These are phyloP conservation scores for Mactra quadrangularis DNA, from an alignment of 1,140 invertebrate genomes.

Conservation along the genomic window DNA sequence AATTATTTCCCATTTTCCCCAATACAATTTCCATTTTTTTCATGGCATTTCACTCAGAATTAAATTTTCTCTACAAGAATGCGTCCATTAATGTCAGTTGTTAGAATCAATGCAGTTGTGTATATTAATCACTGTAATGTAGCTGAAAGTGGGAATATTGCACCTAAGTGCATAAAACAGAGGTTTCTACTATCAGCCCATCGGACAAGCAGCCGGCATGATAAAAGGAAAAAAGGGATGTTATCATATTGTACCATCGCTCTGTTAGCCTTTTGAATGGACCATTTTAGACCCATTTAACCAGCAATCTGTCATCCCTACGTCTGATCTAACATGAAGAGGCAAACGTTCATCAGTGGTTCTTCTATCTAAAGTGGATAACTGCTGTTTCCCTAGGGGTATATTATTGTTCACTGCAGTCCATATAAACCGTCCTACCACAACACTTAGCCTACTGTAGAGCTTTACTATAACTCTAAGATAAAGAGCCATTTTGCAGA, in stretches of 20 bases:
- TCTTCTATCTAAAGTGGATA: slow-evolving; percentile 57
- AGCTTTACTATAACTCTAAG: slow-evolving; percentile 29
- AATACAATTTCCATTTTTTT: too few relatives aligned
- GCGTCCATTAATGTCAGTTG: too few relatives aligned
- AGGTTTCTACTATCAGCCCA: slow-evolving; percentile 10
- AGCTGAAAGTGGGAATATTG: not conserved
- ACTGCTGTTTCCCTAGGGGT: slow-evolving; percentile 45
- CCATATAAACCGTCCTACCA: slow-evolving; percentile 28
- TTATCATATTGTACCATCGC: slow-evolving; percentile 24
- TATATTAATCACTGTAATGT: too few relatives aligned
- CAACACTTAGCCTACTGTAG: slow-evolving; percentile 49
- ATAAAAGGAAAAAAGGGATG: slow-evolving; percentile 29
- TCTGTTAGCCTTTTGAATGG: slow-evolving; percentile 20
- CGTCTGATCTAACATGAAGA: slow-evolving; percentile 40
- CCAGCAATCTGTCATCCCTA: slow-evolving; percentile 57
- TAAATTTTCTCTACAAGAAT: too few relatives aligned
- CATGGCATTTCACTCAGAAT: too few relatives aligned
- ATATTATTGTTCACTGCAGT: slow-evolving; percentile 42
- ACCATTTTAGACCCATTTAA: slow-evolving; percentile 53
- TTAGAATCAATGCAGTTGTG: too few relatives aligned
- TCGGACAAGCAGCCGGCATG: slow-evolving; percentile 22
- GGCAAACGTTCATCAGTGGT: slow-evolving; percentile 42
- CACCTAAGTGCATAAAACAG: not conserved
- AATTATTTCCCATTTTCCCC: too few relatives aligned
- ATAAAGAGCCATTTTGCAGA: slow-evolving; percentile 64